phyloP scores from a whole-genome alignment of 2,797 vertebrate genomes.

The Lophius americanus region DNA sequence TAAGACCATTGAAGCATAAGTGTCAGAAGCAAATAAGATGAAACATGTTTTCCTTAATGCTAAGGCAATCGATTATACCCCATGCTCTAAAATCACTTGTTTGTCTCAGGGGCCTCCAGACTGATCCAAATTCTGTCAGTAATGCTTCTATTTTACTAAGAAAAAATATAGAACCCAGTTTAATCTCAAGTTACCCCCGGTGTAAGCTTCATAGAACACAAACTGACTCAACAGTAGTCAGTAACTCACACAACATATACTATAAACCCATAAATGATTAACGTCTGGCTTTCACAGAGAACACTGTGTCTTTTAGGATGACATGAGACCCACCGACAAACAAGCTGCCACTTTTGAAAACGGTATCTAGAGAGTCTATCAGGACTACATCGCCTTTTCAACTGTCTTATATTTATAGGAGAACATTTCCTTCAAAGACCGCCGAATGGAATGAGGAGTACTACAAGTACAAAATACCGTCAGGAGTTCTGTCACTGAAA shows the following conservation, averaged over 20 bases:
- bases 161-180: too few relatives aligned
- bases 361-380: constrained; percentile 1
- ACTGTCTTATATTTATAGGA: not conserved
- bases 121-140: too few relatives aligned
- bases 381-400: not conserved
- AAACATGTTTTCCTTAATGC: not conserved
- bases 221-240: constrained; percentile 14
- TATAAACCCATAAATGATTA: constrained; percentile 79
- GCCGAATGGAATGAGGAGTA: too few relatives aligned
- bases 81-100: too few relatives aligned
- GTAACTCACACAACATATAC: constrained; percentile 47
- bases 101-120: too few relatives aligned
- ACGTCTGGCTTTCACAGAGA: constrained; percentile 50
- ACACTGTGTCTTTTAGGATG: constrained; percentile 50
- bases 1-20: not conserved
- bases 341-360: constrained; percentile 16
- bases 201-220: constrained; percentile 24
- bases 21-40: not conserved
- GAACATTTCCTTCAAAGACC: not conserved
- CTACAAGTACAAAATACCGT: not conserved
- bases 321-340: constrained; percentile 26
- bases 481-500: not conserved
- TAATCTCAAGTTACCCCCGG: not conserved
- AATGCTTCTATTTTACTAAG: too few relatives aligned
- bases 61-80: not conserved